phyloP scores from a whole-genome alignment of 2,888 invertebrate species.

The Rosalia funebris region DNA sequence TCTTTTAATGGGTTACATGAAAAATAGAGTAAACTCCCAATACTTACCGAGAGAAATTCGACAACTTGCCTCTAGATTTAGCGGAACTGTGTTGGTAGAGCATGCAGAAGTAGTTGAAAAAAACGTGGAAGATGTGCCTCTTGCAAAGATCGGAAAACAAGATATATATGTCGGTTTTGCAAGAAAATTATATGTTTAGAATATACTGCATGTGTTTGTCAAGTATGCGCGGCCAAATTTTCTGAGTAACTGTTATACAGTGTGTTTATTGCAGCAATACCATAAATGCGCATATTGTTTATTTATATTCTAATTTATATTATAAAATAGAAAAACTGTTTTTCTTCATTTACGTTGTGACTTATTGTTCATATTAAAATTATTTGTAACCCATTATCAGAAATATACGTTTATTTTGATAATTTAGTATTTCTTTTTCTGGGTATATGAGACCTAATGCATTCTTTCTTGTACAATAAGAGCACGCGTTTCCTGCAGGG shows the following conservation, averaged over 20 bases:
- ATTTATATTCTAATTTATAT: neutral
- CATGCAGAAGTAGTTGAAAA: neutral
- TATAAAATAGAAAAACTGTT: neutral
- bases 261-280: neutral
- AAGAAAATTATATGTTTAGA: conserved; percentile 7
- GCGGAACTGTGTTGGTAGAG: conserved; percentile 15
- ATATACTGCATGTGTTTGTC: conserved; percentile 11
- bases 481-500: neutral
- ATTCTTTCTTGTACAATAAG: neutral
- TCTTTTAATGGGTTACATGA: conserved; percentile 14
- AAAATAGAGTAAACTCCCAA: conserved; percentile 14
- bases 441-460: neutral
- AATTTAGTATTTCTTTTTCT: neutral
- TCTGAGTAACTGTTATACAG: neutral
- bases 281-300: neutral
- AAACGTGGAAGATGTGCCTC: conserved; percentile 13
- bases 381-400: neutral
- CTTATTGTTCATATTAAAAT: neutral
- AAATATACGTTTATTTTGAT: neutral
- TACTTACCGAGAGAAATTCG: conserved; percentile 20
- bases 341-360: neutral
- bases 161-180: conserved; percentile 14
- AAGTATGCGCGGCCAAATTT: conserved; percentile 14
- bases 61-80: conserved; percentile 24
- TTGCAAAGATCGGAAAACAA: neutral